Evolutionary conservation across 2,888 invertebrate species (phyloP), one percentile per base, ranked within the genome.

Genomic region (Chymomyza caudatula): DNA sequence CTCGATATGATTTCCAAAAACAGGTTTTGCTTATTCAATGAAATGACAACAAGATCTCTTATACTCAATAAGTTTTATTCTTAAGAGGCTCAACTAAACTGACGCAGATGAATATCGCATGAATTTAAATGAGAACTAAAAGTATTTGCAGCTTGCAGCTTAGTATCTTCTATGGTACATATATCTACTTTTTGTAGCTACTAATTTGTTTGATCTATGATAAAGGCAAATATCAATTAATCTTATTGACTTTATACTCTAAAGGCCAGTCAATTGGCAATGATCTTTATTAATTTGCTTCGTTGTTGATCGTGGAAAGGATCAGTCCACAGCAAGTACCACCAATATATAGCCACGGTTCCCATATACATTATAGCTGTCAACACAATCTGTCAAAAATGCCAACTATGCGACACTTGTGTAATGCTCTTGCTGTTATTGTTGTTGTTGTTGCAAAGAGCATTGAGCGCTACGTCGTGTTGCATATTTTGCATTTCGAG

Each of bases 401-500:
- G 74, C 74, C 67, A 71, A 68, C 74, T 79, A 79, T 85, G 85
- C 69, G 77, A 71, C 83, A 79, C 85, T 85, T 79, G 80, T 85
- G 83, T 83, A 55, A 37, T 2, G 29, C 29, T 37, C 11, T 3
- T 2, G n/a, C n/a, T n/a, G n/a, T 58, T 15, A 17, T 55, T 4
- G 29, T 25, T 29, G 15, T 53, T 54, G 42, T 55, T 25, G 19
- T 25, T 29, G 25, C 51, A 78, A 76, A 80, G 84, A 84, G 79
- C 79, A 80, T 79, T 60, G 74, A 71, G 71, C 71, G 81, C 85
- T 83, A 83, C 72, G 86, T 80, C 79, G 79, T 80, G 79, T 80
- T 81, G 79, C 86, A 80, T 80, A 80, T 65, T 80, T 80, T 80
- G 84, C 81, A 85, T 80, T 85, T 80, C 65, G 84, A 71, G 80